Evolutionary conservation across 2,113 vertebrate genomes (phyloP), one percentile per base, ranked within the genome.

Genomic region (Entelurus aequoreus): DNA sequence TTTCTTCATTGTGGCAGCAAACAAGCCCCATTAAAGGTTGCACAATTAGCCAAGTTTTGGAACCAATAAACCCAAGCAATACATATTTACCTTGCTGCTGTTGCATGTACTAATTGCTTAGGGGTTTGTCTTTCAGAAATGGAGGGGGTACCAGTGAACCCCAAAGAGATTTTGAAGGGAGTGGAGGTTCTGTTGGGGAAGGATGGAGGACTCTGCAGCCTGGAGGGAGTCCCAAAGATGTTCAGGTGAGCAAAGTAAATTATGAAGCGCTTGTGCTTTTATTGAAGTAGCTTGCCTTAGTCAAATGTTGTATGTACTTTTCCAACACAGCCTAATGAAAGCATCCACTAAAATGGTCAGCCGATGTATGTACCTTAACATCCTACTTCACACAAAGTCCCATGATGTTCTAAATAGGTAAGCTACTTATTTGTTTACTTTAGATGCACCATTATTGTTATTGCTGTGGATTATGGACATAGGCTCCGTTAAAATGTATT

Each of bases 311-410:
- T 48, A 19, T 66, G 6, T 10, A 51, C 8, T 37, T 47, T 37
- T 56, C 21, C 6, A 10, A 6, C 37, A 0, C 77, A 98, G 96
- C 75, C 81, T 98, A 1, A 98, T 98, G 96, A 98, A 98, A 82
- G 94, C 94, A 10, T 93, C 95, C 0, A 91, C 92, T 61, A 98
- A 97, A 89, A 92, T 98, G 93, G 95, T 97, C 80, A 95, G 95
- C 69, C 92, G 95, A n/a, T 98, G 96, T 70, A 95, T 95, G 72
- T 98, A 98, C 83, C 83, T 98, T 71, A 97, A 95, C 83, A 94
- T 98, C 73, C 76, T 98, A n/a, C 90, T 97, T 65, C 95, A 98
- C 85, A 97, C 96, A 0, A 93, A 91, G 0, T 90, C 94, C 4
- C 91, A 93, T 0, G 95, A 97, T 65, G 76, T 95, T 60, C 85